Evolutionary conservation across 1,140 invertebrate species (phyloP), one percentile per base, ranked within the genome.

Genomic region (Scaptomyza graminum): DNA sequence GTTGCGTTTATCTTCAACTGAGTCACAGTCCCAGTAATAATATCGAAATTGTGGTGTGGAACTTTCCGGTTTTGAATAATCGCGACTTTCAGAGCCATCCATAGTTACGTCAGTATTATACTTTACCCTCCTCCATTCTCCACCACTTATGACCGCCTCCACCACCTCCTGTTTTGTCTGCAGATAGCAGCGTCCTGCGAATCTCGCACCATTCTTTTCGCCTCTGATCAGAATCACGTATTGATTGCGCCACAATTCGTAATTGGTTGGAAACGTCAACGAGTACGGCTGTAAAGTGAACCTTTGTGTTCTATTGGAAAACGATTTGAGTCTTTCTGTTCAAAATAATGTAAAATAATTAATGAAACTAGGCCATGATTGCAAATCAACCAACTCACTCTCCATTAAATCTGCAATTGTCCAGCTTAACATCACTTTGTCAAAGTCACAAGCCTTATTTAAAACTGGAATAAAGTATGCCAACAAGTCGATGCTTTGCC

Each of bases 61-160:
- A 1, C 3, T 12, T 1, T 31, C 55, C 9, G 0, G 18, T 16
- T 79, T 84, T 0, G 80, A 69, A 6, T 69, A 61, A 28, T 84
- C 80, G 3, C 65, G 68, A 37, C 80, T 84, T 22, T 12, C 0
- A 3, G 80, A 63, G 1, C 76, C 80, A 31, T 84, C 65, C 28
- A 84, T 46, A 5, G 44, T 7, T n/a, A 2, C 5, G 3, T 5
- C 28, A 3, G 25, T 3, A 0, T 2, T 2, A 34, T 34, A 9
- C 7, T 34, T 8, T 1, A 34, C 31, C 0, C 2, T 0, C 8
- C 0, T 11, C 46, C 3, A 0, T 0, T 64, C 64, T 0, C 80
- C 80, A 8, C 31, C 31, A 8, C 22, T 7, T 50, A 84, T 79
- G 4, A 69, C 9, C 1, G 81, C 76, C n/a, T 79, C 41, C 7